Evolutionary conservation across 1,140 invertebrate genomes (phyloP).

Genomic region (Sarcophaga peregrina): DNA sequence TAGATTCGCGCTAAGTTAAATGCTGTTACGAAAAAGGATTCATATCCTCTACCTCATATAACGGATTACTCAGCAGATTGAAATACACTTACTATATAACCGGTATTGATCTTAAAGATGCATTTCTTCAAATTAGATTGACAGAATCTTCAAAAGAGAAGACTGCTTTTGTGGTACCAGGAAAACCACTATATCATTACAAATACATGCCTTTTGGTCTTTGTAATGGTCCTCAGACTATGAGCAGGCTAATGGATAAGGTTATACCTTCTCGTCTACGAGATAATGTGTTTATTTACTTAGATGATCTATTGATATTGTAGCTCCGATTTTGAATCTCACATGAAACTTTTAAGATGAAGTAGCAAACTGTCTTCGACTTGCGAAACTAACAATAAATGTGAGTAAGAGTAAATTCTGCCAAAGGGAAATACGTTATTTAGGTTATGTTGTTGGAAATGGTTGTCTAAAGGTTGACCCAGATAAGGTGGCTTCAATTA

Average conservation of each 20-base stretch:
- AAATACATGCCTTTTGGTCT: constrained; percentile 47
- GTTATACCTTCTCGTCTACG: constrained; percentile 36
- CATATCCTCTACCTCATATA: constrained; percentile 50
- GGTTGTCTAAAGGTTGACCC: constrained; percentile 54
- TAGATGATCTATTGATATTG: constrained; percentile 62
- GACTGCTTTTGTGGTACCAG: constrained; percentile 60
- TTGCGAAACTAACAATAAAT: constrained; percentile 50
- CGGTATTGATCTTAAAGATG: constrained; percentile 38
- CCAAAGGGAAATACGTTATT: constrained; percentile 50
- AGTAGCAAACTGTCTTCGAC: constrained; percentile 46
- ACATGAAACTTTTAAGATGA: constrained; percentile 51
- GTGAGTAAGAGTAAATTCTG: constrained; percentile 46
- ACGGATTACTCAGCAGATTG: constrained; percentile 60
- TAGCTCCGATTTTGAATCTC: constrained; percentile 58
- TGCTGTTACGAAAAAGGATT: constrained; percentile 59
- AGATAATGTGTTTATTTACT: constrained; percentile 42
- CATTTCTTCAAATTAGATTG: constrained; percentile 52
- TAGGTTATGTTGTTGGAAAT: constrained; percentile 50
- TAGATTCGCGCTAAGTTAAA: constrained; percentile 64
- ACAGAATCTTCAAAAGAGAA: constrained; percentile 52
- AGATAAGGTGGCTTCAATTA: constrained; percentile 49
- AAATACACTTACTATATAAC: constrained; percentile 51
- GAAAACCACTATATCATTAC: constrained; percentile 55
- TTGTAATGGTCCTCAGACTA: constrained; percentile 45
- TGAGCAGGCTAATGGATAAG: constrained; percentile 44